A percentile compares a stretch with the other conserved stretches of the same genome.
phyloP scores from a whole-genome alignment of 2,797 vertebrate species.

The Melanotaenia parkinsoni region DNA sequence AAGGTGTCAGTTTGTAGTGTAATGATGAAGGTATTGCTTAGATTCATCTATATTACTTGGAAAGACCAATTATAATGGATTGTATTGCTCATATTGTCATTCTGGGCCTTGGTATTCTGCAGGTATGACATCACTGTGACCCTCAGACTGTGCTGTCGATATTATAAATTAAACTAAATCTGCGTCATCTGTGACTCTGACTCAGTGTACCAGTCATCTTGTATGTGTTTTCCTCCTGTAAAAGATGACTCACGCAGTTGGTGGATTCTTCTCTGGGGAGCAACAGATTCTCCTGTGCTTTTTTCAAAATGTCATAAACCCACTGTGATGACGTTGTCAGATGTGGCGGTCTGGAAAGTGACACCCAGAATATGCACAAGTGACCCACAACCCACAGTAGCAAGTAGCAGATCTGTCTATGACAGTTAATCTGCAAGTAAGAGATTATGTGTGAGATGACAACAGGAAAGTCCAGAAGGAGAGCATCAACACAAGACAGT shows the following conservation, averaged over 20 bases:
- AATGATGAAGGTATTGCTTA: conserved; percentile 18
- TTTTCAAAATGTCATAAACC: conserved; percentile 53
- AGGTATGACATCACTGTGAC: conserved; percentile 42
- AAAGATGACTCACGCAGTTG: conserved; percentile 64
- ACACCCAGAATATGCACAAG: conserved; percentile 23
- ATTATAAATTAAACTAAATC: conserved; percentile 50
- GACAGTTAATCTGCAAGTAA: conserved; percentile 24
- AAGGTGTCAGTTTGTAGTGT: conserved; percentile 34
- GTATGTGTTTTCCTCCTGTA: conserved; percentile 39
- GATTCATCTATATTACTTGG: conserved; percentile 29
- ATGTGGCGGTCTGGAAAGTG: conserved; percentile 24
- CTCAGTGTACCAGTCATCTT: conserved; percentile 42
- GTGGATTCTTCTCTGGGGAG: conserved; percentile 47
- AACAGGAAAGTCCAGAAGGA: conserved; percentile 50
- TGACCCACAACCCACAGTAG: conserved; percentile 22
- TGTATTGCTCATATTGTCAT: conserved; percentile 34
- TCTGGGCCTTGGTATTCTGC: conserved; percentile 37
- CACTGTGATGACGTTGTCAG: conserved; percentile 28
- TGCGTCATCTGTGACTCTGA: conserved; percentile 59
- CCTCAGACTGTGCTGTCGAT: conserved; percentile 24
- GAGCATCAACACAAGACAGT: conserved; percentile 35
- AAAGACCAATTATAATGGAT: conserved; percentile 48
- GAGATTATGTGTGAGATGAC: conserved; percentile 44
- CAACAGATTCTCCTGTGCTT: conserved; percentile 32
- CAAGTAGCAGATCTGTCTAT: not conserved